Percentiles rank a stretch among this genome's conserved stretches.
These are phyloP conservation scores for Heliothis virescens DNA, from an alignment of 1,140 invertebrate genomes.

Conservation along the genomic window DNA sequence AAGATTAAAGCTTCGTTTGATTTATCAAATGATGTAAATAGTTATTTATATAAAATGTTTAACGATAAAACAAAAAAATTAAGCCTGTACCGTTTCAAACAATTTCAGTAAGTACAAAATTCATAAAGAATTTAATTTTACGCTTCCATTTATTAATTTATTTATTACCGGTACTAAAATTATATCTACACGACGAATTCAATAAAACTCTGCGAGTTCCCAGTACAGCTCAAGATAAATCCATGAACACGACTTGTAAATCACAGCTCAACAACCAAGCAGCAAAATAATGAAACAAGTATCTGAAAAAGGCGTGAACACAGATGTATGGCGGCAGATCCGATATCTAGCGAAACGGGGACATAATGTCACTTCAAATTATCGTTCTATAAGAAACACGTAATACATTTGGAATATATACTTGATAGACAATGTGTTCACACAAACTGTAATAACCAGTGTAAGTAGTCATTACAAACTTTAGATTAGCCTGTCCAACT, in stretches of 20 bases:
- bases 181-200: too few relatives aligned
- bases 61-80: too few relatives aligned
- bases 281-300: not conserved
- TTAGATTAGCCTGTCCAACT: not conserved
- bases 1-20: too few relatives aligned
- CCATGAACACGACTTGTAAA: not conserved
- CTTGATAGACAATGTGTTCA: not conserved
- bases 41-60: too few relatives aligned
- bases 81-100: too few relatives aligned
- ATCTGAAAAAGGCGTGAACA: not conserved
- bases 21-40: too few relatives aligned
- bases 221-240: not conserved
- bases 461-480: constrained; percentile 15
- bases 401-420: not conserved
- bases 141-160: too few relatives aligned
- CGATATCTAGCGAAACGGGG: not conserved
- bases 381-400: constrained; percentile 7
- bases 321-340: not conserved
- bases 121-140: too few relatives aligned
- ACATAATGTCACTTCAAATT: constrained; percentile 37
- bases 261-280: not conserved
- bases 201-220: not conserved
- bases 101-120: too few relatives aligned
- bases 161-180: too few relatives aligned
- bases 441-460: not conserved